Evolutionary conservation across 2,888 invertebrate genomes (phyloP), one percentile per base, ranked within the genome.

Genomic region (Eristalis intricaria): DNA sequence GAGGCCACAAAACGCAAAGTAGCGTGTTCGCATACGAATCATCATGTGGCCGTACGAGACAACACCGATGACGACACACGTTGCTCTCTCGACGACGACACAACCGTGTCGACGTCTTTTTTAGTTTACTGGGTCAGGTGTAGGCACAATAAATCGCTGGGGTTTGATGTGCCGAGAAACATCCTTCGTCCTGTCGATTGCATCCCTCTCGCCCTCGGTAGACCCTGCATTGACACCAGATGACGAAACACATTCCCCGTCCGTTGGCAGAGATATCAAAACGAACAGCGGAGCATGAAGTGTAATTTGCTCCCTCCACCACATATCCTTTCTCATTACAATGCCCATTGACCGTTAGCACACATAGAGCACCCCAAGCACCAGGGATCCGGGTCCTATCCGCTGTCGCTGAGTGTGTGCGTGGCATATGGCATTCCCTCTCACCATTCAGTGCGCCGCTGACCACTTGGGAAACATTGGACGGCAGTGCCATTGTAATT

Each of bases 41-140:
- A 77, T 70, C 70, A 35, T 64, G 64, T 63, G 68, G 40, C 60
- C 68, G 65, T 65, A 69, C 38, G 76, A 84, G 79, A 80, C 82
- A 78, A 79, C 50, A 78, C 74, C 50, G 65, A 61, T 63, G 74
- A 65, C 63, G 22, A 22, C 43, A 76, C 82, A 75, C 43, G 74
- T 70, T 38, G 38, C 38, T 38, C 38, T 38, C 13, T 35, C 35
- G 64, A 58, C 15, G 43, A 15, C 38, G 64, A 56, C 13, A 76
- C 75, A 19, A 66, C 50, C 73, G 68, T 82, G 78, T 78, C 75
- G 83, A 84, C 83, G 84, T 79, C 19, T 19, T 50, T 50, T 50
- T 50, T 50, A 87, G 87, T 84, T 87, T 79, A 87, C 79, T 87
- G 84, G 87, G 87, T 87, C 87, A 87, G 87, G 87, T 84, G 83